A percentile compares a stretch with the other conserved stretches of the same genome.
Conservation (phyloP, 1,140 invertebrate species). For the Cyrtorhinus lividipennis region DNA sequence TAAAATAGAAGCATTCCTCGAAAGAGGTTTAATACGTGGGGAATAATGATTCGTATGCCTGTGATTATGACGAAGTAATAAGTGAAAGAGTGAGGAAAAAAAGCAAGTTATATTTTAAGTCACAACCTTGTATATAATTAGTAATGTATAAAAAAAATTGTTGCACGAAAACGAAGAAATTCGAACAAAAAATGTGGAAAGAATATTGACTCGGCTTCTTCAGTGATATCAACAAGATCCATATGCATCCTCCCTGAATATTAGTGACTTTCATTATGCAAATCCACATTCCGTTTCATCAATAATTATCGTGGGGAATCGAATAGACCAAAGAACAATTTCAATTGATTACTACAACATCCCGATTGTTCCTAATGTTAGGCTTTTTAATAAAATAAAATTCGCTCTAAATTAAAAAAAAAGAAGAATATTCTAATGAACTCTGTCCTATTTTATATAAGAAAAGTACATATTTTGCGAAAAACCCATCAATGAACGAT, state of each 20-base stretch:
- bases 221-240: neutral
- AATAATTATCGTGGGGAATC: neutral
- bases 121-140: neutral
- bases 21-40: neutral
- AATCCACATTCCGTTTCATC: neutral
- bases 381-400: neutral
- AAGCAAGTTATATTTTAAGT: neutral
- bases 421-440: conserved; percentile 5
- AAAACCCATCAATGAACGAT: too few relatives aligned
- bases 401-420: neutral
- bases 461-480: neutral
- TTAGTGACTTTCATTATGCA: neutral
- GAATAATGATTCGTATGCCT: neutral
- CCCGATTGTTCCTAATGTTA: conserved; percentile 6
- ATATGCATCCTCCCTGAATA: neutral
- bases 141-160: neutral
- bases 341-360: neutral
- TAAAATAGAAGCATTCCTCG: neutral
- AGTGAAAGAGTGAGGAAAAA: neutral
- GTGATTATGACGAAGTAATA: conserved; percentile 8
- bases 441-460: conserved; percentile 6
- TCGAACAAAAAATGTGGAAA: neutral
- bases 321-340: conserved; percentile 5
- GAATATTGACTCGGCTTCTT: too few relatives aligned
- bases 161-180: neutral